Evolutionary conservation across 2,888 invertebrate species (phyloP).

Genomic region (Scaptomyza flava): DNA sequence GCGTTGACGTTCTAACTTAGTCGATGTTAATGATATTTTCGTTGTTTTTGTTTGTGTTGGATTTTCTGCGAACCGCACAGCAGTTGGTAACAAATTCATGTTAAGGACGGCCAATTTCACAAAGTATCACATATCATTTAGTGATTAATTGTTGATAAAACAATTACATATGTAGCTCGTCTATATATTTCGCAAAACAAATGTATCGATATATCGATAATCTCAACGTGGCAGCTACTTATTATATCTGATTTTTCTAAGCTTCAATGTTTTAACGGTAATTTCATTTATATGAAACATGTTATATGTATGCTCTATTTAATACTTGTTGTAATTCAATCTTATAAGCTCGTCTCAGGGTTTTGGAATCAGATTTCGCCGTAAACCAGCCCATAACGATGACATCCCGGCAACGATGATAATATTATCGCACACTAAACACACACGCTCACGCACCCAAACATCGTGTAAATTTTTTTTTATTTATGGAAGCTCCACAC

Average conservation of each 20-base stretch:
- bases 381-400: too few species aligned
- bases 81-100: slow-evolving; percentile 14
- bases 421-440: slow-evolving; percentile 19
- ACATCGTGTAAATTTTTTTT: slow-evolving; percentile 29
- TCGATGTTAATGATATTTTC: slow-evolving; percentile 49
- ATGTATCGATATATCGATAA: slow-evolving; percentile 56
- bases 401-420: slow-evolving; percentile 52
- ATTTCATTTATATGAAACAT: neutral
- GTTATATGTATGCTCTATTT: neutral
- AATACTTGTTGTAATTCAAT: neutral
- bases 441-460: neutral
- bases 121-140: slow-evolving; percentile 57
- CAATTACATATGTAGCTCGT: slow-evolving; percentile 69
- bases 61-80: slow-evolving; percentile 8
- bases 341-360: neutral
- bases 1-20: slow-evolving; percentile 47
- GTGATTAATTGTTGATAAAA: slow-evolving; percentile 79
- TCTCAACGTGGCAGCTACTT: neutral
- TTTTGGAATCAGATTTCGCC: slow-evolving; percentile 6
- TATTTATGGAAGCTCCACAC: slow-evolving; percentile 37
- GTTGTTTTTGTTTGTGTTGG: slow-evolving; percentile 40
- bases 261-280: neutral
- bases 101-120: slow-evolving; percentile 16
- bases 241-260: slow-evolving; percentile 3
- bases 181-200: slow-evolving; percentile 32